phyloP scores from a whole-genome alignment of 2,888 invertebrate genomes.

The Abrostola tripartita region DNA sequence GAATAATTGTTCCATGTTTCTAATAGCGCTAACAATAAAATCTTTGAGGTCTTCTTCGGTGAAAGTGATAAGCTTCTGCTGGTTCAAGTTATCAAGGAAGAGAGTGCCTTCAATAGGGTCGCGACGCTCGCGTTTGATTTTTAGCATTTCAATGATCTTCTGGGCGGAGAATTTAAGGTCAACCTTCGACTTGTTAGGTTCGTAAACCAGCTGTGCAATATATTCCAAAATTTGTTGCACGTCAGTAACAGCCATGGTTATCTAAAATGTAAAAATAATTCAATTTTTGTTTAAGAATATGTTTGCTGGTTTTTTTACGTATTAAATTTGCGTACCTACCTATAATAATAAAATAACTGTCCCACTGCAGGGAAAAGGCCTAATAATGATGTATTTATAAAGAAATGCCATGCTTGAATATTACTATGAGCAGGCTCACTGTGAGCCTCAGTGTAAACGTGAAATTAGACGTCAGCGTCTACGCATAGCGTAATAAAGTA shows the following conservation, averaged over 20 bases:
- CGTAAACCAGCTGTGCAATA: slow-evolving; percentile 48
- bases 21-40: slow-evolving; percentile 74
- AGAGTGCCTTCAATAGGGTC: slow-evolving; percentile 89
- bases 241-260: slow-evolving; percentile 74
- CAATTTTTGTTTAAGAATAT: too few relatives aligned
- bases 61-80: slow-evolving; percentile 83
- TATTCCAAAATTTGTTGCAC: slow-evolving; percentile 70
- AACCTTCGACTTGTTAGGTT: slow-evolving; percentile 54
- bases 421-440: too few relatives aligned
- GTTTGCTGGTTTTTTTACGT: too few relatives aligned
- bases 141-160: slow-evolving; percentile 87
- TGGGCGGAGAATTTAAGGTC: slow-evolving; percentile 85
- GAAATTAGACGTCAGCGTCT: too few relatives aligned
- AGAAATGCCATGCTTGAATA: too few relatives aligned
- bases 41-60: slow-evolving; percentile 86
- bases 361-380: too few relatives aligned
- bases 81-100: slow-evolving; percentile 78
- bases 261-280: slow-evolving; percentile 57
- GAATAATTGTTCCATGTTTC: slow-evolving; percentile 74
- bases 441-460: too few relatives aligned
- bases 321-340: too few relatives aligned
- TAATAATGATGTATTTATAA: too few relatives aligned
- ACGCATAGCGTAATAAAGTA: too few relatives aligned
- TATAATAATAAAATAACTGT: too few relatives aligned
- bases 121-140: slow-evolving; percentile 84